Conservation (phyloP, 2,888 invertebrate genomes). For the Xanthorhoe spadicearia region DNA sequence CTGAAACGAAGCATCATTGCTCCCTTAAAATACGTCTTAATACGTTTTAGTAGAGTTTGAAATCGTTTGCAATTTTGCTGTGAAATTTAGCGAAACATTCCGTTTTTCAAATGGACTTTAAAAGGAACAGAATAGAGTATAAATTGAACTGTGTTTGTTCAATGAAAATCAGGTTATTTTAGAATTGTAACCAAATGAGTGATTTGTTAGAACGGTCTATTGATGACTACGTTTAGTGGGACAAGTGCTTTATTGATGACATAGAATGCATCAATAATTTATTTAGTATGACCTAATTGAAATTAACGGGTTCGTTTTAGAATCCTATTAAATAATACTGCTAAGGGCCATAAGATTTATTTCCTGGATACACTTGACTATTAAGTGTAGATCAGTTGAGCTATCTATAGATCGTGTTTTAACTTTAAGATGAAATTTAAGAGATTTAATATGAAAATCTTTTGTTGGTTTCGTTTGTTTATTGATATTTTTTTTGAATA, state of each 20-base stretch:
- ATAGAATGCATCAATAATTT: background rate
- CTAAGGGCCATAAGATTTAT: too few species aligned
- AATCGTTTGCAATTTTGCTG: background rate
- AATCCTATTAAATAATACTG: too few species aligned
- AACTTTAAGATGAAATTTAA: too few species aligned
- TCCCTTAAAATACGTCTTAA: background rate
- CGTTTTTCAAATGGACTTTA: background rate
- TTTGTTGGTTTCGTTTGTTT: too few species aligned
- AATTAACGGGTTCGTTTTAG: too few species aligned
- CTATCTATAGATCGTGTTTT: too few species aligned
- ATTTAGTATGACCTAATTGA: background rate
- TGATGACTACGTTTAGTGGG: conserved; percentile 17
- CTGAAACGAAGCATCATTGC: background rate
- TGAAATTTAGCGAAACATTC: background rate
- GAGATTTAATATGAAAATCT: too few species aligned
- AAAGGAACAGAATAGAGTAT: background rate
- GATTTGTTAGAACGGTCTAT: conserved; percentile 20
- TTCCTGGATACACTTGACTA: too few species aligned
- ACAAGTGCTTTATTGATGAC: conserved; percentile 7
- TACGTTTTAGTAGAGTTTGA: background rate
- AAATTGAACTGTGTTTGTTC: conserved; percentile 1
- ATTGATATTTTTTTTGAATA: too few species aligned
- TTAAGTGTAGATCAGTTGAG: too few species aligned
- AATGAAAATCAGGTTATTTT: conserved; percentile 16
- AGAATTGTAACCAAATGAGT: conserved; percentile 21